These are phyloP conservation scores for Malacosoma neustria DNA, from an alignment of 2,888 invertebrate species.

Conservation along the genomic window DNA sequence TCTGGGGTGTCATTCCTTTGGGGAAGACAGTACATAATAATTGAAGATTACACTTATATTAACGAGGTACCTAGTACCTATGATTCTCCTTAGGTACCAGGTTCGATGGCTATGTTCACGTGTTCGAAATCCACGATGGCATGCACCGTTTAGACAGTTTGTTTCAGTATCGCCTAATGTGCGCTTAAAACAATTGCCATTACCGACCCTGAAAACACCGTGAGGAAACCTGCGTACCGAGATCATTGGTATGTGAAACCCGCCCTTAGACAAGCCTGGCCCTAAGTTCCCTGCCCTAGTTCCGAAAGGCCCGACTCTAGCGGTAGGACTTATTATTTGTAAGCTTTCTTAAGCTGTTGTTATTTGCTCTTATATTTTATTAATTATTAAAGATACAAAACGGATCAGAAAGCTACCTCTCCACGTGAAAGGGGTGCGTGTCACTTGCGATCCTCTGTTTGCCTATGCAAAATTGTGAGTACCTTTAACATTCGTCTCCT, in stretches of 20 bases:
- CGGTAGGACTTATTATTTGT: too few relatives aligned
- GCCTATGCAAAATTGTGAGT: conserved; percentile 72
- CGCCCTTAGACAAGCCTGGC: not conserved
- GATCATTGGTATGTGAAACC: not conserved
- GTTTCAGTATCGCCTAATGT: not conserved
- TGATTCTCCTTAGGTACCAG: too few relatives aligned
- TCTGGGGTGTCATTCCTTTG: too few relatives aligned
- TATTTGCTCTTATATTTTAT: too few relatives aligned
- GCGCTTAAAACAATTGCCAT: not conserved
- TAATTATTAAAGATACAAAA: too few relatives aligned
- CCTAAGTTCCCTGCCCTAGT: not conserved
- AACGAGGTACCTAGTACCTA: too few relatives aligned
- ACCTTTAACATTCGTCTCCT: conserved; percentile 70
- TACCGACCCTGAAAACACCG: not conserved
- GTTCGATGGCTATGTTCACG: too few relatives aligned
- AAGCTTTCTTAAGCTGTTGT: too few relatives aligned
- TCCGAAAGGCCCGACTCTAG: not conserved
- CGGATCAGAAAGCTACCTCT: too few relatives aligned
- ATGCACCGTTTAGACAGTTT: not conserved
- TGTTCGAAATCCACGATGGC: not conserved
- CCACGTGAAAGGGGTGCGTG: conserved; percentile 12
- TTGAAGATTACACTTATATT: too few relatives aligned
- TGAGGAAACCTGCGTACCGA: not conserved
- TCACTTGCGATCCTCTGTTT: conserved; percentile 36
- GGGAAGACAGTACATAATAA: too few relatives aligned